Evolutionary conservation across 2,797 vertebrate species (phyloP), one percentile per base, ranked within the genome.

Genomic region (Pyrocephalus nanus): DNA sequence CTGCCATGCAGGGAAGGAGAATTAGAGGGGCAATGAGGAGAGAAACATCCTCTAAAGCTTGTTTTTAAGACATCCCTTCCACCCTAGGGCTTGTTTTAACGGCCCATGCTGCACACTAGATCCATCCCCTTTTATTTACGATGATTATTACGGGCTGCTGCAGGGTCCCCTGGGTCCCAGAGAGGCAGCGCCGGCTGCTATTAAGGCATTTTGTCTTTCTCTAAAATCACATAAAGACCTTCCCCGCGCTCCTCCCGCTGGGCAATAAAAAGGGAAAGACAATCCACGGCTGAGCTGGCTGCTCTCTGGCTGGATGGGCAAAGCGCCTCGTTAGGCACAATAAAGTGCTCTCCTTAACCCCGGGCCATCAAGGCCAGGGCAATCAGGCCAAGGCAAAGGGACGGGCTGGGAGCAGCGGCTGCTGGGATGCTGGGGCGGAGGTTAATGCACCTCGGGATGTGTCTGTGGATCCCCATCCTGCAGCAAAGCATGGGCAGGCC

Each of bases 151-250:
- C 7, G 21, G 94, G 95, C 89, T 93, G 96, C 88, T 78, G 70
- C 79, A 43, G 72, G 5, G 77, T 93, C 91, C 94, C 95, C 72
- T 22, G 86, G 89, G 90, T 81, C 71, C 92, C 91, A 4, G 83
- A 57, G 70, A 94, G 88, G 93, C 95, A 94, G 91, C 6, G 8
- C 75, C 12, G 70, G 88, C 79, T 91, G 91, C 93, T 95, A 95
- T 95, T 96, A 96, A 96, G 84, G 95, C 95, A 90, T 96, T 97
- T 96, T 88, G 92, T 96, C 95, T 96, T 88, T 71, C 94, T 95
- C 91, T 75, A 61, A 80, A 95, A 96, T 86, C 93, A 90, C 92
- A 95, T 89, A 95, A 93, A 95, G 95, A 65, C 88, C 69, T 96
- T 95, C 76, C 62, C 67, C 16, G 13, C 7, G 67, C 88, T 92